Conservation (phyloP, 2,113 vertebrate species). For the Galemys pyrenaicus region DNA sequence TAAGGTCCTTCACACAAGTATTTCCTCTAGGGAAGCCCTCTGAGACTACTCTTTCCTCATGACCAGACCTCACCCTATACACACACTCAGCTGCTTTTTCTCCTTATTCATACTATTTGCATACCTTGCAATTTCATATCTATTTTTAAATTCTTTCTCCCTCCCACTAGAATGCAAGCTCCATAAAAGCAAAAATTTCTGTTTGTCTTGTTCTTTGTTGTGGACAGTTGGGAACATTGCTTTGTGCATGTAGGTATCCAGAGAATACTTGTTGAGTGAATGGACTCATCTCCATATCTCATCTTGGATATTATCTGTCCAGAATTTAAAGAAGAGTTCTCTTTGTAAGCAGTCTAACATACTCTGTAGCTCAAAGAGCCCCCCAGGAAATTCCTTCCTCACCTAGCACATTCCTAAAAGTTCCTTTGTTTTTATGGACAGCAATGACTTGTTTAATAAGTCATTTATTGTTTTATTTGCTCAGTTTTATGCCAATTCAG, state of each 20-base stretch:
- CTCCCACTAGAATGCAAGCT: neutral
- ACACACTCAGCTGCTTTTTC: neutral
- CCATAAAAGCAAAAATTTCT: neutral
- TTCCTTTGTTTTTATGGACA: neutral
- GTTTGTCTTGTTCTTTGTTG: neutral
- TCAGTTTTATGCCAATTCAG: neutral
- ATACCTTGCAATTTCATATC: neutral
- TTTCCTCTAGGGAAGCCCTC: neutral
- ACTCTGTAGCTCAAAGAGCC: neutral
- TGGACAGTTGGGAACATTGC: neutral
- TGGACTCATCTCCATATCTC: neutral
- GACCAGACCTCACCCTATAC: neutral
- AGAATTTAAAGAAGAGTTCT: neutral
- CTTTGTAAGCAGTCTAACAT: neutral
- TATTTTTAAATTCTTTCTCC: neutral
- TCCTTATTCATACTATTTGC: neutral
- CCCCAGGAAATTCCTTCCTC: neutral
- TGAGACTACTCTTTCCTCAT: neutral
- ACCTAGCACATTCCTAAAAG: neutral
- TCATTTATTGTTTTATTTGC: neutral
- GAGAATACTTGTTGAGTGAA: neutral
- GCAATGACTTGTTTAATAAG: conserved; percentile 28
- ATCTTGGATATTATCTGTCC: neutral
- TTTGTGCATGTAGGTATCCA: neutral
- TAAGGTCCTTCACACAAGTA: neutral